Evolutionary conservation across 2,888 invertebrate genomes (phyloP).

Genomic region (Oxyscelio sp.): DNA sequence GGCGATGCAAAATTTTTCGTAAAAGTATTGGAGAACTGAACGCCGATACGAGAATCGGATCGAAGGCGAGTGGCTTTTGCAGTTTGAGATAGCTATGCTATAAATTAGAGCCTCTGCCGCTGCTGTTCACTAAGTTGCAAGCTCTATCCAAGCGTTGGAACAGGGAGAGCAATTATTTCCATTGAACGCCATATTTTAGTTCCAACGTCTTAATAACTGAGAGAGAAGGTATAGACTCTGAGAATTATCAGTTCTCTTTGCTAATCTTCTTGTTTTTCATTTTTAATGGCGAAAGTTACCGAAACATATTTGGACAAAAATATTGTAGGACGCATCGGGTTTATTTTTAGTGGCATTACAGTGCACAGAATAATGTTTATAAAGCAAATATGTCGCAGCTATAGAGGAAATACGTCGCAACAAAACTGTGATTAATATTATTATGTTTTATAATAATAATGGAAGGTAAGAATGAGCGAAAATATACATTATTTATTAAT

Average conservation of each 20-base stretch:
- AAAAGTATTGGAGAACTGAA: conserved; percentile 40
- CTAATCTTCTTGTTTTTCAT: no score
- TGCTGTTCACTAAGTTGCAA: conserved; percentile 60
- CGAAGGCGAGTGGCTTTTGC: conserved; percentile 69
- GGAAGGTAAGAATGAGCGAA: no score
- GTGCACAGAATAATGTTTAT: no score
- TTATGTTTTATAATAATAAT: no score
- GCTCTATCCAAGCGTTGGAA: conserved; percentile 56
- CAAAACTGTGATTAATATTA: no score
- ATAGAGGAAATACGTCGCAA: no score
- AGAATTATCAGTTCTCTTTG: conserved; percentile 40
- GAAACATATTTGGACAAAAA: no score
- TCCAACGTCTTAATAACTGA: conserved; percentile 86
- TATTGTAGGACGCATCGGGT: no score
- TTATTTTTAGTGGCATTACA: no score
- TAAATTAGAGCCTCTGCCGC: conserved; percentile 80
- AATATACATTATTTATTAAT: no score
- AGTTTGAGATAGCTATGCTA: conserved; percentile 81
- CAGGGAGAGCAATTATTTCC: conserved; percentile 84
- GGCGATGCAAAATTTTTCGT: conserved; percentile 46
- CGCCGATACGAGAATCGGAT: conserved; percentile 38
- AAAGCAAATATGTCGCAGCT: no score
- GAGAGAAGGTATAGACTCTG: conserved; percentile 51
- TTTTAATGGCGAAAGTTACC: no score
- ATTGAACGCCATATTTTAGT: conserved; percentile 86